Conservation (phyloP, 2,113 vertebrate species). For the Haemorhous mexicanus region DNA sequence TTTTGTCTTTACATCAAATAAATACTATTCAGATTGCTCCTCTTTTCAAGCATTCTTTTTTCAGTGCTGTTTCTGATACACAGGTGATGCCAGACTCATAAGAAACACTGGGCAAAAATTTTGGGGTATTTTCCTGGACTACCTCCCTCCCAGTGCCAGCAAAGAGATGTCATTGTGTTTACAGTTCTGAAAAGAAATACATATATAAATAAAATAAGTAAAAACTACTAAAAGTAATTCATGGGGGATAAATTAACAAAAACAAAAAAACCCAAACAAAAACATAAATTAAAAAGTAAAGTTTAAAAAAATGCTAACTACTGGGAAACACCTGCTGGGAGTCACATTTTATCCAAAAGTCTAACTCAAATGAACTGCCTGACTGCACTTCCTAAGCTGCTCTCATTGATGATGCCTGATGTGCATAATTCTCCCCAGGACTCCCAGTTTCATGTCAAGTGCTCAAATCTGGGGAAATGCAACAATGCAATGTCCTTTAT, state of each 20-base stretch:
- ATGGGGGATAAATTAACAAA: fast-evolving
- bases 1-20: neutral
- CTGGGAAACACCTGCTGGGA: neutral
- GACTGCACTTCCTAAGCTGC: neutral
- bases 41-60: neutral
- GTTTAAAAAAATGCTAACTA: neutral
- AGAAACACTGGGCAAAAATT: neutral
- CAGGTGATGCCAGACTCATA: fast-evolving
- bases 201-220: neutral
- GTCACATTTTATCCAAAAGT: neutral
- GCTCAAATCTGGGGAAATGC: too few species aligned
- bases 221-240: neutral
- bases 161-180: neutral
- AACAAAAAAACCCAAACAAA: neutral
- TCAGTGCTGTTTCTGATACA: neutral
- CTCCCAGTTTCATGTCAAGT: neutral
- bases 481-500: neutral
- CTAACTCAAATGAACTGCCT: neutral
- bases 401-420: neutral
- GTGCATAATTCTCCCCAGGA: neutral
- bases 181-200: neutral
- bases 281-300: too few species aligned
- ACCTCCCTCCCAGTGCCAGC: neutral
- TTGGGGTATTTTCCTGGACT: neutral
- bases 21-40: neutral